phyloP scores from a whole-genome alignment of 1,140 invertebrate genomes.

The Bombyx mandarina region DNA sequence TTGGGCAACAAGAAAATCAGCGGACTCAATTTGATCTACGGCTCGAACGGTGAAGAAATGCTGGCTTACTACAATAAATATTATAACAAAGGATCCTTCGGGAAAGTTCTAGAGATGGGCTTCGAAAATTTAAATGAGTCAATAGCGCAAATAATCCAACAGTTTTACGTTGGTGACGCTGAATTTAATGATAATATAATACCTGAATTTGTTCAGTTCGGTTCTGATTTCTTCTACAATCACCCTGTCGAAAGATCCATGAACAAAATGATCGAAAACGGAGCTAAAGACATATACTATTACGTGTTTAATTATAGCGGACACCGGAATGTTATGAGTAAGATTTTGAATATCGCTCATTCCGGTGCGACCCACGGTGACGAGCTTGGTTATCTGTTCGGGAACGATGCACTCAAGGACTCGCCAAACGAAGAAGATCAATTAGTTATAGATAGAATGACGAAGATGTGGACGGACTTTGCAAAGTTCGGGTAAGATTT shows the following conservation, averaged over 20 bases:
- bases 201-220: conserved; percentile 14
- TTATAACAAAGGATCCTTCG: conserved; percentile 6
- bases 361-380: conserved; percentile 21
- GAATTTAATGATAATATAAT: conserved; percentile 5
- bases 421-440: conserved; percentile 13
- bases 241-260: conserved; percentile 22
- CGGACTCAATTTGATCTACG: conserved; percentile 18
- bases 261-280: conserved; percentile 10
- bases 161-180: conserved; percentile 29
- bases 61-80: conserved; percentile 6
- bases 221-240: conserved; percentile 19
- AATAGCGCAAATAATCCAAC: conserved; percentile 12
- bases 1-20: conserved; percentile 10
- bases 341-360: conserved; percentile 6
- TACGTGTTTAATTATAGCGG: conserved; percentile 29
- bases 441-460: conserved; percentile 22
- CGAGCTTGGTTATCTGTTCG: conserved; percentile 28
- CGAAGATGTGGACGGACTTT: conserved; percentile 30
- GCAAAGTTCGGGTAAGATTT: conserved; percentile 30
- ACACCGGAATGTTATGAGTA: conserved; percentile 17
- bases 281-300: conserved; percentile 18
- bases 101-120: conserved; percentile 1
- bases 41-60: conserved; percentile 19
- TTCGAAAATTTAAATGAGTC: conserved; percentile 16
- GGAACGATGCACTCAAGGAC: conserved; percentile 3